Evolutionary conservation across 2,888 invertebrate species (phyloP), one percentile per base, ranked within the genome.

Genomic region (Lingula anatina): DNA sequence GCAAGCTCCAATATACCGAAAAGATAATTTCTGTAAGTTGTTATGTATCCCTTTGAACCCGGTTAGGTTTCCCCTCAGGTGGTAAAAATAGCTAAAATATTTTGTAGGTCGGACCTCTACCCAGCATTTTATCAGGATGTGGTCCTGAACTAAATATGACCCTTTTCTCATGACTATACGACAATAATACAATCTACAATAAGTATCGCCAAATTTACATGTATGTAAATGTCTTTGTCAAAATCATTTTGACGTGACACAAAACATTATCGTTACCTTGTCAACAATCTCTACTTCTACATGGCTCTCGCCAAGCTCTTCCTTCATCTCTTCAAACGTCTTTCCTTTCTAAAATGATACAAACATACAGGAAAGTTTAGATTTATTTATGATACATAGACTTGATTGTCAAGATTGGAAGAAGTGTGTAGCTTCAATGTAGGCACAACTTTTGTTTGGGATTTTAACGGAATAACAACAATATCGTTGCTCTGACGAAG

Each of bases 271-370:
- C 48, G 57, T 43, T 44, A 64, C 64, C 56, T 63, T 56, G 50
- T 57, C 51, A 15, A 66, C 59, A 21, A 61, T 44, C 4, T 59
- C 49, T 26, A 69, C 50, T 26, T 62, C 66, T 18, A 72, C 81
- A 79, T 83, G 85, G 70, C 79, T 83, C 64, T 81, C 78, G 60
- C 79, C 79, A 45, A 82, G 51, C 47, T 79, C 76, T n/a, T 67
- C 67, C 59, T 78, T 77, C 60, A 81, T 58, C 5, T 78, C 71
- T 43, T 79, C 80, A 61, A 81, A 82, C 0, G 81, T 75, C 56
- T 78, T 78, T 47, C 79, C 78, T 53, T 78, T 79, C 72, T 83
- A 72, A 26, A 76, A 56, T 45, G 52, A 3, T 44, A 49, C 35
- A 49, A 37, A 31, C 20, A 49, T 42, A 44, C 7, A 18, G n/a